phyloP scores from a whole-genome alignment of 2,797 vertebrate species.

The Ceyx erithaca region DNA sequence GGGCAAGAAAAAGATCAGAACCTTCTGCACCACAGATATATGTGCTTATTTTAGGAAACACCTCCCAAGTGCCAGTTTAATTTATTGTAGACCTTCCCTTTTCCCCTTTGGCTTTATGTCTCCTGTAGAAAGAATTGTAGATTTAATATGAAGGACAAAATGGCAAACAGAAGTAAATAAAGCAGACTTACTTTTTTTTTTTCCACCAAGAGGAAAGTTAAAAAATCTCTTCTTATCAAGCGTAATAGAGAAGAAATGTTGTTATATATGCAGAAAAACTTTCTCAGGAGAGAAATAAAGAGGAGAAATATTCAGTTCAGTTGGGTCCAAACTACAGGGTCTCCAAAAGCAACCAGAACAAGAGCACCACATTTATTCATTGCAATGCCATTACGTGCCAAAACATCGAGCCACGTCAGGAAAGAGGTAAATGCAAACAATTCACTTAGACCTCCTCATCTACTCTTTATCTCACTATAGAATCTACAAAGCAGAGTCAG shows the following conservation, averaged over 20 bases:
- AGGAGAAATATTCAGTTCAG: slow-evolving; percentile 55
- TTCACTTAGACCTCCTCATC: background rate
- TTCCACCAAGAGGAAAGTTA: slow-evolving; percentile 69
- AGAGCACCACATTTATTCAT: slow-evolving; percentile 56
- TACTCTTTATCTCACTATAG: background rate
- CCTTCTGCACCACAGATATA: background rate
- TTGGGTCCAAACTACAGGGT: slow-evolving; percentile 42
- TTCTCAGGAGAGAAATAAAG: slow-evolving; percentile 54
- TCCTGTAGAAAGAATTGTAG: slow-evolving; percentile 59
- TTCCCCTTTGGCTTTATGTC: background rate
- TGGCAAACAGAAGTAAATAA: slow-evolving; percentile 64
- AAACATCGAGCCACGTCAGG: slow-evolving; percentile 8
- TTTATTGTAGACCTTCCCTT: background rate
- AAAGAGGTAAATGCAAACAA: slow-evolving; percentile 13
- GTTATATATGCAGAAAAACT: slow-evolving; percentile 51
- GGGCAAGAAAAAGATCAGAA: background rate
- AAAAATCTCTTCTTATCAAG: slow-evolving; percentile 70
- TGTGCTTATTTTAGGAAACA: background rate
- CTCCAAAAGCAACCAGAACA: slow-evolving; percentile 63
- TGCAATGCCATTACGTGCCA: background rate
- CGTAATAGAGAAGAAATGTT: slow-evolving; percentile 55
- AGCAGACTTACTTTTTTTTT: slow-evolving; percentile 65
- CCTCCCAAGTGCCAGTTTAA: background rate
- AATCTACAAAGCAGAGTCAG: background rate
- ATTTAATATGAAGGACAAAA: slow-evolving; percentile 61